A percentile compares a stretch with the other conserved stretches of the same genome.
These are phyloP conservation scores for Heterohyrax brucei DNA, from an alignment of 2,797 vertebrate species.

Conservation along the genomic window DNA sequence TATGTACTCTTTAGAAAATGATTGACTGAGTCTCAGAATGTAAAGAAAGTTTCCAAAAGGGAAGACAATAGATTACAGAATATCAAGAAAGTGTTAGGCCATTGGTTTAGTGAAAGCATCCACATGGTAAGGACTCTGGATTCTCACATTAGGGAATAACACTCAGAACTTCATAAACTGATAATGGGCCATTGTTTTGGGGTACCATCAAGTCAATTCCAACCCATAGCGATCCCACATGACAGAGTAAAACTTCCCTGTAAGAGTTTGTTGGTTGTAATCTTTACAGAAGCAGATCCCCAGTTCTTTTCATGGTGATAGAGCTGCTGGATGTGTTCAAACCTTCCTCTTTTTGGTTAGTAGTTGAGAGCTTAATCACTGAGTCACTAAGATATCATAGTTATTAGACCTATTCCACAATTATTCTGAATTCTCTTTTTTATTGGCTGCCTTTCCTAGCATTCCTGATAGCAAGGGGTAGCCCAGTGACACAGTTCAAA, in stretches of 20 bases:
- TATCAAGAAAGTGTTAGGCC: not conserved
- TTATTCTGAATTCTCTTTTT: not conserved
- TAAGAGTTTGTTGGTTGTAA: not conserved
- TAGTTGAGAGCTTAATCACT: not conserved
- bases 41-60: slow-evolving; percentile 25
- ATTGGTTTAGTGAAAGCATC: not conserved
- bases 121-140: not conserved
- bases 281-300: not conserved
- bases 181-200: not conserved
- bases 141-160: not conserved
- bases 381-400: not conserved
- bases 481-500: not conserved
- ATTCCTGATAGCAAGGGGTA: not conserved
- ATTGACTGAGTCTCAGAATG: not conserved
- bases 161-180: not conserved
- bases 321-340: not conserved
- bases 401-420: not conserved
- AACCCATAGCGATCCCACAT: not conserved
- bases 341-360: not conserved
- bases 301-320: too few relatives aligned
- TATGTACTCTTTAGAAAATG: not conserved
- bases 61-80: not conserved
- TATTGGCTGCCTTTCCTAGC: not conserved
- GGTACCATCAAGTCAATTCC: not conserved
- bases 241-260: not conserved